These are phyloP conservation scores for Monarcha castaneiventris DNA, from an alignment of 2,113 vertebrate genomes.

Conservation along the genomic window DNA sequence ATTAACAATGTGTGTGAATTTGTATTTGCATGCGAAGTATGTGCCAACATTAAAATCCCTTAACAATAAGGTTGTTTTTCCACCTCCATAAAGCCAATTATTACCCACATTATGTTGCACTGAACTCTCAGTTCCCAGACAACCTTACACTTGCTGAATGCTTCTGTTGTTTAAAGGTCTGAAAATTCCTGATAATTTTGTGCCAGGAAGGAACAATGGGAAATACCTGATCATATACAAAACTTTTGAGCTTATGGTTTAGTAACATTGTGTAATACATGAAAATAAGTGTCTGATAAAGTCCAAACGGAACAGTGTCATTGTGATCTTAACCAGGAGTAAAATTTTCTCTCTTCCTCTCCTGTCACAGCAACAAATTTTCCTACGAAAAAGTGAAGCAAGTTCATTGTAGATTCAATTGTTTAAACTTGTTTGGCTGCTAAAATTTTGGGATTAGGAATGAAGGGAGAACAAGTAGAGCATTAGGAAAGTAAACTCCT, in stretches of 20 bases:
- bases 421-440: neutral
- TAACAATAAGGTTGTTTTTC: slow-evolving; percentile 2
- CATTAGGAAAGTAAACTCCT: neutral
- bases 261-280: neutral
- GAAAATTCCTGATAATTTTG: neutral
- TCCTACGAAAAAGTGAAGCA: neutral
- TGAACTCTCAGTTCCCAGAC: neutral
- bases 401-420: neutral
- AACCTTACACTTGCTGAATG: neutral
- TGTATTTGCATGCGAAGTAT: neutral
- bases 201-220: no score
- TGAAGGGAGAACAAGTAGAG: neutral
- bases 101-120: neutral
- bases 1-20: neutral
- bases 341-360: neutral
- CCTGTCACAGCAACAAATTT: neutral
- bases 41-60: slow-evolving; percentile 10
- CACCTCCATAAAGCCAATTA: neutral
- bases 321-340: neutral
- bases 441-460: neutral
- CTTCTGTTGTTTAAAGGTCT: neutral
- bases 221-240: neutral
- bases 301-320: neutral
- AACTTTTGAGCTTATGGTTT: neutral
- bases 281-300: neutral